These are phyloP conservation scores for Diplazon laetatorius DNA, from an alignment of 2,888 invertebrate genomes.

Conservation along the genomic window DNA sequence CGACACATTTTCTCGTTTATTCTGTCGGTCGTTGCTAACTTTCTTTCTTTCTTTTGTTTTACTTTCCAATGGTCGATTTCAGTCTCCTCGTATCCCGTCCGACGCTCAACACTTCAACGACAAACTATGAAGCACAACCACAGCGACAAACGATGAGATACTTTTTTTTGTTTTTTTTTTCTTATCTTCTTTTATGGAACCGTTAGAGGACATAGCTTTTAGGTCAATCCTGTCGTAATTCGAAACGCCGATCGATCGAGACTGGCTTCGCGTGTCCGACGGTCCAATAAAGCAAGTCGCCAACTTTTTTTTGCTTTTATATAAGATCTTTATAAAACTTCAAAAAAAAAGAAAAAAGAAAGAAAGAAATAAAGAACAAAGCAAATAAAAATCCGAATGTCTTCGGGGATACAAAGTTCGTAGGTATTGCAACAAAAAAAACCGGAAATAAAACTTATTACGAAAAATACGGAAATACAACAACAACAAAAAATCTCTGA, in stretches of 20 bases:
- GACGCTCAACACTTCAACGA: constrained; percentile 26
- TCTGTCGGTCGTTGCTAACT: background rate
- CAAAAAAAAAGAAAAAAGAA: no score
- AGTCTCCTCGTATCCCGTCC: background rate
- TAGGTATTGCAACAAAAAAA: background rate
- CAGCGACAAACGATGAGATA: constrained; percentile 34
- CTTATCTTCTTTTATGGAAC: no score
- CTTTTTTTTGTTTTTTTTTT: no score
- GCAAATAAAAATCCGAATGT: background rate
- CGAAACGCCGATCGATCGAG: constrained; percentile 18
- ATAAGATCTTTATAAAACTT: constrained; percentile 32
- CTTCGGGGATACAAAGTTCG: constrained; percentile 12
- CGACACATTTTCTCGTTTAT: constrained; percentile 5
- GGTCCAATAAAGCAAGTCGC: constrained; percentile 7
- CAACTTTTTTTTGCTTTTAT: background rate
- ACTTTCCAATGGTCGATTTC: background rate
- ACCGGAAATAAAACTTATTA: background rate
- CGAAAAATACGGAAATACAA: no score
- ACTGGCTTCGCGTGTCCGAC: background rate
- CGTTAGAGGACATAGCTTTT: constrained; percentile 24
- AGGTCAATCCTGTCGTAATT: background rate
- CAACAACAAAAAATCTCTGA: no score
- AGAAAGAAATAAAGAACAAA: no score
- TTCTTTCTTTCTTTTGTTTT: background rate
- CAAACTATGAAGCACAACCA: constrained; percentile 24